phyloP scores from a whole-genome alignment of 2,888 invertebrate species.

The Yponomeuta sedellus region DNA sequence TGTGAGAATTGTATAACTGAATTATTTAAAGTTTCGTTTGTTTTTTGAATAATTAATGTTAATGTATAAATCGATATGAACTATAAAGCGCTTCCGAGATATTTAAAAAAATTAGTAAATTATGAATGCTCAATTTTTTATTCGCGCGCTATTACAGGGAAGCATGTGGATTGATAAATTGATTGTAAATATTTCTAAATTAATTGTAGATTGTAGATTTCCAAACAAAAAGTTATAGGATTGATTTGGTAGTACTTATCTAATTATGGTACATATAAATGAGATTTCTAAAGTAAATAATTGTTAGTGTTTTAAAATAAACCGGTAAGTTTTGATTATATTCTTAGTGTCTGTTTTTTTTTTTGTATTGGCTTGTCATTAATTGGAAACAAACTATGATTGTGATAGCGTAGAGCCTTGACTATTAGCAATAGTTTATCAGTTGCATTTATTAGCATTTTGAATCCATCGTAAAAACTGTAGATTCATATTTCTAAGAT shows the following conservation, averaged over 20 bases:
- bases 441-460: slow-evolving; percentile 76
- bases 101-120: slow-evolving; percentile 39
- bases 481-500: slow-evolving; percentile 60
- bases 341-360: slow-evolving; percentile 26
- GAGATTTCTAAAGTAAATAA: slow-evolving; percentile 62
- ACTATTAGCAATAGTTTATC: slow-evolving; percentile 40
- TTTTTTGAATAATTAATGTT: slow-evolving; percentile 42
- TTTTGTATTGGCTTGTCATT: slow-evolving; percentile 65
- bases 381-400: slow-evolving; percentile 33
- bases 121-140: slow-evolving; percentile 67
- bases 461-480: slow-evolving; percentile 55
- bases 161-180: slow-evolving; percentile 52
- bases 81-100: slow-evolving; percentile 52
- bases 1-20: slow-evolving; percentile 64
- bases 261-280: slow-evolving; percentile 56
- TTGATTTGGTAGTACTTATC: slow-evolving; percentile 58
- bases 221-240: slow-evolving; percentile 53
- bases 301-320: slow-evolving; percentile 49
- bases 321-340: slow-evolving; percentile 58
- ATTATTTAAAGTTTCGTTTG: slow-evolving; percentile 70
- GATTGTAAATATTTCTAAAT: slow-evolving; percentile 21
- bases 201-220: slow-evolving; percentile 59
- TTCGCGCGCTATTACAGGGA: slow-evolving; percentile 68
- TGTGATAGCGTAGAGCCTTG: slow-evolving; percentile 71
- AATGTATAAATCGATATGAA: slow-evolving; percentile 33